Base-by-base conservation (phyloP, 2,797 vertebrate genomes). In the Tinamus major region DNA sequence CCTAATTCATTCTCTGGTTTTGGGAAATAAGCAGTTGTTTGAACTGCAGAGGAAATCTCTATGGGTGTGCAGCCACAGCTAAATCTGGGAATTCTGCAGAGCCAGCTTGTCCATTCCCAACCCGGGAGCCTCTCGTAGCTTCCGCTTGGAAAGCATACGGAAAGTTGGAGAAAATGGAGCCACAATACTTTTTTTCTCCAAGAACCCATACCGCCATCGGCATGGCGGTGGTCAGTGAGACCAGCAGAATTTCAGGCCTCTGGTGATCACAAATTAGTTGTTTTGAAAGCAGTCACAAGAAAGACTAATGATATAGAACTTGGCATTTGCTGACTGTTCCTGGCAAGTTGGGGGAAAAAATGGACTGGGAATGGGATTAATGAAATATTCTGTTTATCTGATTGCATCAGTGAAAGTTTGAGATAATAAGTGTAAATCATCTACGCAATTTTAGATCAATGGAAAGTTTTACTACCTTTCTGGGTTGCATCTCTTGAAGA, bases 191-290 rank as follows among this genome's bases (percentile, higher is more conserved):
- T 49, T 49, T 72, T 68, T 1, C 14, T 62, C 7, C 20, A 71
- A 68, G 79, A 62, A 71, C 1, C 5, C 1, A 0, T 33, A 63
- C 37, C 23, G 48, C 48, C 48, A 49, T 90, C 84, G 92, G 80
- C 69, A 37, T 89, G 94, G 89, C 83, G 55, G 79, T 95, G 79
- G 93, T 95, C 90, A 92, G 62, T 95, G 94, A 78, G 71, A 75
- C 56, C 67, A 87, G 93, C 89, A 70, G 84, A 70, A 76, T 93
- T 95, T 94, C 80, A 92, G 83, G 69, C 67, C 81, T 86, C 90
- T 70, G 79, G 70, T 81, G 85, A 91, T 94, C 42, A 41, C 85
- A 81, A 44, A 74, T 89, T 82, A 88, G 78, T 75, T 93, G 85
- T 94, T 95, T 95, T 86, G 85, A 91, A 95, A 93, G 89, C 76